phyloP scores from a whole-genome alignment of 2,888 invertebrate species.

The Cataglyphis albicans region DNA sequence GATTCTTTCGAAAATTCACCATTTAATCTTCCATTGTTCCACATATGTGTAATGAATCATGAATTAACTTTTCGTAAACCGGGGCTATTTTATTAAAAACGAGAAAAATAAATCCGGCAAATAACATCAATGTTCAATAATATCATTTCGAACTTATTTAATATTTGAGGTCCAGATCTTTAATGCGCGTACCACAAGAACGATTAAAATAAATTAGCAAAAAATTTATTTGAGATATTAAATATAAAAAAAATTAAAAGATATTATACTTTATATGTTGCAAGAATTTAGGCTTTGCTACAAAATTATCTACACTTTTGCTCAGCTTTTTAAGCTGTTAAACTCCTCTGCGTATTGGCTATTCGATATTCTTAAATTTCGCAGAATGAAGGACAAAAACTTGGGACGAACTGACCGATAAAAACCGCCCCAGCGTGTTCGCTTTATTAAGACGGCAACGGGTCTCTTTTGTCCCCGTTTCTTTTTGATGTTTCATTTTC shows the following conservation, averaged over 20 bases:
- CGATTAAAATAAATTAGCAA: not conserved
- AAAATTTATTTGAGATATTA: not conserved
- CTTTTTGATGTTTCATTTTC: constrained; percentile 75
- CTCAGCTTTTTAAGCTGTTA: not conserved
- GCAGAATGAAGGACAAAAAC: not conserved
- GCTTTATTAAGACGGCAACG: constrained; percentile 73
- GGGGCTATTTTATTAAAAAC: not conserved
- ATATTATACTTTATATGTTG: not conserved
- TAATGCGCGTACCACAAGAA: not conserved
- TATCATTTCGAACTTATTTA: too few species aligned
- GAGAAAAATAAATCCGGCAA: constrained; percentile 11
- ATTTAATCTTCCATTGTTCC: constrained; percentile 38
- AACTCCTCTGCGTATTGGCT: not conserved
- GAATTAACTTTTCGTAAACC: constrained; percentile 37
- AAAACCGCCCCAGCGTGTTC: constrained; percentile 40
- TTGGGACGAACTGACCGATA: constrained; percentile 4
- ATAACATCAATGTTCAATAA: not conserved
- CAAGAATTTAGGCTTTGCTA: not conserved
- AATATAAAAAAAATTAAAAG: not conserved
- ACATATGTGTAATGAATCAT: constrained; percentile 37
- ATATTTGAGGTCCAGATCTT: not conserved
- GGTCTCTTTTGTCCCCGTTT: constrained; percentile 69
- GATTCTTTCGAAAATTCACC: constrained; percentile 50
- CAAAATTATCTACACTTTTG: not conserved
- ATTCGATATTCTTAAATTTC: constrained; percentile 35